Percentiles rank a stretch among this genome's conserved stretches.
Evolutionary conservation across 2,113 vertebrate genomes (phyloP).

Genomic region (Odobenus rosmarus): DNA sequence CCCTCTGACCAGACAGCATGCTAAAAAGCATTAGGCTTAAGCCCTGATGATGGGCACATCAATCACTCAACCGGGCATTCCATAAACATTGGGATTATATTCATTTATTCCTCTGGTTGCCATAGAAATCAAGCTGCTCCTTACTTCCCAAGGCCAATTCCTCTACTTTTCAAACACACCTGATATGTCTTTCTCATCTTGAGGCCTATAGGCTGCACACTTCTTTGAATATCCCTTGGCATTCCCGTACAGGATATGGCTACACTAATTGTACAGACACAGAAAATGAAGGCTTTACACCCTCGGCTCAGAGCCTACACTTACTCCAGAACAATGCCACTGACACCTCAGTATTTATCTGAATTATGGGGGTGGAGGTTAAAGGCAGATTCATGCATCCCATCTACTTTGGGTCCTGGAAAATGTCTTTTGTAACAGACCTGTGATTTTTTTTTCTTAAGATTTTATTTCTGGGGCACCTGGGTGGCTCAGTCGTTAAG

Average conservation of each 20-base stretch:
- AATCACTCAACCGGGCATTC: conserved; percentile 15
- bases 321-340: not conserved
- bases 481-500: no score
- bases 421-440: not conserved
- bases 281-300: not conserved
- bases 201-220: not conserved
- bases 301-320: not conserved
- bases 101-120: conserved; percentile 14
- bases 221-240: not conserved
- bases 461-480: not conserved
- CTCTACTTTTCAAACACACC: not conserved
- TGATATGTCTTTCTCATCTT: not conserved
- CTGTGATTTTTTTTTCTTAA: not conserved
- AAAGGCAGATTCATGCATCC: not conserved
- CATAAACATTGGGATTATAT: conserved; percentile 49
- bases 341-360: not conserved
- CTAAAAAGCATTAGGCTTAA: conserved; percentile 55
- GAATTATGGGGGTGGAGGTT: not conserved
- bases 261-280: not conserved
- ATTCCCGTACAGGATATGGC: not conserved
- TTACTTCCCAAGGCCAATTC: not conserved
- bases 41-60: not conserved
- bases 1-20: conserved; percentile 42
- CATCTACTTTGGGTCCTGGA: not conserved
- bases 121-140: not conserved